Base-by-base conservation (phyloP, 1,140 invertebrate species). In the Bombus pyrosoma region DNA sequence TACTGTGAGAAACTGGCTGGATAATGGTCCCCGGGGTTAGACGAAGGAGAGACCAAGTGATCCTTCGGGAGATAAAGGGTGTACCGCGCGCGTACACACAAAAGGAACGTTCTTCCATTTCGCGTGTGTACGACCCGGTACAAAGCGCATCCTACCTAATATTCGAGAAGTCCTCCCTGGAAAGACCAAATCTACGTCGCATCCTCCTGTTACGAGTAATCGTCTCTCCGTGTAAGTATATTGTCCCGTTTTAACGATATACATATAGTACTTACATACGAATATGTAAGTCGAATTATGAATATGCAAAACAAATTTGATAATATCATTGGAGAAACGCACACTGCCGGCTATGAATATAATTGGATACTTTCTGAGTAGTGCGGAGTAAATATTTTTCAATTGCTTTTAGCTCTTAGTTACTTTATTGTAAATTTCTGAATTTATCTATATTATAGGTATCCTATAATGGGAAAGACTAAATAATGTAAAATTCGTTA, bases 51-150 rank as follows among this genome's bases (percentile, higher is more conserved):
- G 75, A 71, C 90, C 91, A 86, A 92, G 92, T 91, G 92, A 93
- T 93, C 91, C 91, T 92, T 85, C 86, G 89, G 91, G 28, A 32
- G 92, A 91, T 91, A 92, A 92, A 92, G 91, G 92, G 92, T 91
- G 91, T 91, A 90, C 91, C 86, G 90, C 89, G 88, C 89, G 90
- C 90, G 89, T 89, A 91, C 80, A 85, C 80, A 83, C 86, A 81
- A 88, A 87, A 89, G 81, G 32, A 47, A 84, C 75, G 78, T 88
- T 80, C 87, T 85, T 77, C n/a, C 80, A 57, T 59, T 62, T 66
- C 47, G 85, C 66, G 75, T 75, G 85, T 89, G 87, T 81, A 89
- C 76, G 6, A 43, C 22, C n/a, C 77, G n/a, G 76, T 73, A 89
- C 88, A 89, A 89, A 87, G 81, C 81, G 81, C 76, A 76, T 89